Evolutionary conservation across 2,888 invertebrate species (phyloP).

Genomic region (Oasisia sp.): DNA sequence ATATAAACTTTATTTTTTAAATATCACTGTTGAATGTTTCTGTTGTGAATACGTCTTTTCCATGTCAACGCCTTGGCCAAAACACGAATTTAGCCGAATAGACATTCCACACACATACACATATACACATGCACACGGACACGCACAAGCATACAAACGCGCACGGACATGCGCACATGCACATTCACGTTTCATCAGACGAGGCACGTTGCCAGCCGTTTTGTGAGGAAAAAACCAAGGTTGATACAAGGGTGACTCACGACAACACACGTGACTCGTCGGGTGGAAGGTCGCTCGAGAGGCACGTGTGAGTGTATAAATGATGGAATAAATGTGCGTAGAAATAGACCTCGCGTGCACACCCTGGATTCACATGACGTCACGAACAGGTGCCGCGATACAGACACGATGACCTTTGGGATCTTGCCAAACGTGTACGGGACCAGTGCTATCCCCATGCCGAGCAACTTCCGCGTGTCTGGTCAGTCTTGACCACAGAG

Average conservation of each 20-base stretch:
- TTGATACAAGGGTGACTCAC: background rate
- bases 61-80: too few species aligned
- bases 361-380: background rate
- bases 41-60: too few species aligned
- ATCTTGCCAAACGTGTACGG: background rate
- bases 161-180: too few species aligned
- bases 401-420: background rate
- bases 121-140: too few species aligned
- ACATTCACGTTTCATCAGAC: too few species aligned
- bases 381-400: background rate
- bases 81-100: too few species aligned
- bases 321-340: background rate
- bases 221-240: background rate
- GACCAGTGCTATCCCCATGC: background rate
- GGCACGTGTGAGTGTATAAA: background rate
- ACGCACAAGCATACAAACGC: too few species aligned
- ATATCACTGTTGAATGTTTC: too few species aligned
- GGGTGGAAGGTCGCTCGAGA: background rate
- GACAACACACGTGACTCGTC: background rate
- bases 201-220: background rate
- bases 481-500: background rate
- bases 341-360: background rate
- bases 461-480: background rate
- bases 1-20: too few species aligned
- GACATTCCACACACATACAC: too few species aligned